phyloP scores from a whole-genome alignment of 2,113 vertebrate genomes.

The Panurus biarmicus region DNA sequence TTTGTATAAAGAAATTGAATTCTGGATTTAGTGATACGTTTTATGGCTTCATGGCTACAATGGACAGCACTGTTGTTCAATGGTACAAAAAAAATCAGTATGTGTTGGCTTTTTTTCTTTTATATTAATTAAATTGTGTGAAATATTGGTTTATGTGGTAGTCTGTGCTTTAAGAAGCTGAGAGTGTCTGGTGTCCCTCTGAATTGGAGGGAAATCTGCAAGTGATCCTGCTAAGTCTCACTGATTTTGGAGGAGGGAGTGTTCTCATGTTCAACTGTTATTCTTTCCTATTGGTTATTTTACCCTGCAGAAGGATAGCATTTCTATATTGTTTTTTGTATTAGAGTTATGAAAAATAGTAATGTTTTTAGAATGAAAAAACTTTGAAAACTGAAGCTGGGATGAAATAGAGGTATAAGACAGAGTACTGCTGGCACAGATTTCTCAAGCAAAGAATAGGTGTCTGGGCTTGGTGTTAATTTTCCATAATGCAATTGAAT shows the following conservation, averaged over 20 bases:
- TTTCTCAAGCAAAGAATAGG: not conserved
- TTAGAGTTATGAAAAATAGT: not conserved
- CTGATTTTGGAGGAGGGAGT: not conserved
- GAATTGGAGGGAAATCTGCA: not conserved
- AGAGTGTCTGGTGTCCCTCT: not conserved
- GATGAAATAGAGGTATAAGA: not conserved
- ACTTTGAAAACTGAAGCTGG: not conserved
- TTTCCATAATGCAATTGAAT: slow-evolving; percentile 7
- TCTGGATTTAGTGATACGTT: not conserved
- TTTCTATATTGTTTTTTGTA: not conserved
- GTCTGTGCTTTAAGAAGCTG: not conserved
- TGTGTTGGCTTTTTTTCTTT: not conserved
- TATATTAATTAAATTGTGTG: not conserved
- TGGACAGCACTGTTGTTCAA: not conserved
- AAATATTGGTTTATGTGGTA: not conserved
- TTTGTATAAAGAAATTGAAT: not conserved
- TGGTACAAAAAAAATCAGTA: not conserved
- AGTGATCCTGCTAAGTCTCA: not conserved
- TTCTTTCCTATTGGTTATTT: not conserved
- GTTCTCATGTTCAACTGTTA: not conserved
- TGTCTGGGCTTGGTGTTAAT: not conserved
- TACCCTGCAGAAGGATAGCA: not conserved
- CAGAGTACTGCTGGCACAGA: not conserved
- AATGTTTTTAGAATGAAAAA: not conserved
- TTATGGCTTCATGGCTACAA: not conserved